These are phyloP conservation scores for Genyomyrus donnyi DNA, from an alignment of 2,113 vertebrate species.

Conservation along the genomic window DNA sequence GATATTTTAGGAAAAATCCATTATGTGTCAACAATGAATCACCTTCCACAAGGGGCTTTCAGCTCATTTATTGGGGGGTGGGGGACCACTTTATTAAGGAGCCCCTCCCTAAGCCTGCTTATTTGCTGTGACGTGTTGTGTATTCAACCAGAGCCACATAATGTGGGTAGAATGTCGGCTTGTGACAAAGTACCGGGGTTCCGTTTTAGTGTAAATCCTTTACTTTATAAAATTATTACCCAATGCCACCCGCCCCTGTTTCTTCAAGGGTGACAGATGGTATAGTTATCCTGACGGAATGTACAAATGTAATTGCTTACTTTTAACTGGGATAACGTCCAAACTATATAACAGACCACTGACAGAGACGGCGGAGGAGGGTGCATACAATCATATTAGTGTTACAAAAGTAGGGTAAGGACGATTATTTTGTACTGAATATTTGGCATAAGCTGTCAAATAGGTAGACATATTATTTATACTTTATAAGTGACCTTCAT, in stretches of 20 bases:
- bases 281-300: not conserved
- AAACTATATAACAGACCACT: not conserved
- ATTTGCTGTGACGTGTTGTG: not conserved
- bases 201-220: not conserved
- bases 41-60: not conserved
- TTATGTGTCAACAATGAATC: constrained; percentile 6
- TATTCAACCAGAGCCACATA: not conserved
- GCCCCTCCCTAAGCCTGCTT: not conserved
- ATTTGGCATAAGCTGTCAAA: not conserved
- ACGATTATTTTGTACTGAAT: not conserved
- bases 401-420: not conserved
- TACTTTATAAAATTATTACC: not conserved
- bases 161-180: not conserved
- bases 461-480: not conserved
- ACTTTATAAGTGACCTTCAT: not conserved
- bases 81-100: not conserved
- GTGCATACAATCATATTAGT: not conserved
- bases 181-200: not conserved
- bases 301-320: not conserved
- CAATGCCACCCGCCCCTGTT: not conserved
- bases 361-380: not conserved
- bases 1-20: constrained; percentile 1
- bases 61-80: not conserved
- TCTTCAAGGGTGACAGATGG: not conserved
- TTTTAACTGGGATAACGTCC: not conserved